Evolutionary conservation across 2,113 vertebrate species (phyloP), one percentile per base, ranked within the genome.

Genomic region (Rafetus swinhoei): DNA sequence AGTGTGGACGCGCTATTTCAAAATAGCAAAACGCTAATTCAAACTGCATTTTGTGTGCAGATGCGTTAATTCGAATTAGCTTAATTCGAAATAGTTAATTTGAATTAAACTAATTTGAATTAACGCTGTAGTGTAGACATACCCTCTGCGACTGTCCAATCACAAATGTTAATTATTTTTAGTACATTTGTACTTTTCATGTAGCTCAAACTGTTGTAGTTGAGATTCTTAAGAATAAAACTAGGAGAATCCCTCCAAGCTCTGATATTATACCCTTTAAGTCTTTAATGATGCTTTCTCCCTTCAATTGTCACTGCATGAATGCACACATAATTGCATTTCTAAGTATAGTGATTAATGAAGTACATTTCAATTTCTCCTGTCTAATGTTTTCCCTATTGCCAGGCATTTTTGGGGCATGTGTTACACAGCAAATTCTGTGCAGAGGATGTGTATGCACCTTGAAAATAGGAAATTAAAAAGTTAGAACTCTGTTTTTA

Each of bases 141-240:
- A 45, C 45, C 45, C 45, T 45, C 45, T 45, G 45, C 45, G 45
- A 45, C 45, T 45, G 45, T 45, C 45, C 45, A 45, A 45, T 45
- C 85, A 59, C 4, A 9, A 65, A 25, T 27, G 5, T 35, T 53
- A 90, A 21, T 27, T 82, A 29, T 12, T 82, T 79, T 85, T 54
- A 29, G 4, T 82, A 87, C 27, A 19, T 1, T 74, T 91, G 90
- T 39, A 22, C 72, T 74, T 65, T 4, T 21, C 1, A 91, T 79
- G 1, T 50, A 4, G 5, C 0, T 9, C 3, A 57, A 57, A 69
- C 27, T 65, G 69, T 84, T 0, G 24, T 45, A 10, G 69, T 79
- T 83, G 3, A 76, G 52, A 82, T 72, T 29, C 13, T 80, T 39
- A 80, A 88, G 77, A 4, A 85, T 53, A 69, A 93, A 60, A 91